Evolutionary conservation across 1,140 invertebrate species (phyloP).

Genomic region (Pseudachorutes palmiensis): DNA sequence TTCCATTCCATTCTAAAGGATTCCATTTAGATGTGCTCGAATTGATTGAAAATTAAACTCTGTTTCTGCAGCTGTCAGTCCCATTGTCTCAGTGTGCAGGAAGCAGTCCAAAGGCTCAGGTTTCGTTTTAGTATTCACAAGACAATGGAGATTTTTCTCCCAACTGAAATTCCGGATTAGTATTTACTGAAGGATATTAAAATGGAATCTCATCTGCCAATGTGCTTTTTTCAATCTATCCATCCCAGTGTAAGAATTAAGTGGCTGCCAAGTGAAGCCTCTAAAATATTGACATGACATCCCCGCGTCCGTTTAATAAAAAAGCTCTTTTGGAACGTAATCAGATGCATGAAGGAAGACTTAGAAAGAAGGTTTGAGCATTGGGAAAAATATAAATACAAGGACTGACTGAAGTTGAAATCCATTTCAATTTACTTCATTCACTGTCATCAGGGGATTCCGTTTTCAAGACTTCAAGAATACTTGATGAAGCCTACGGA

Average conservation of each 20-base stretch:
- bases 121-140: background rate
- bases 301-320: background rate
- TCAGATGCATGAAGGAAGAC: background rate
- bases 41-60: constrained; percentile 6
- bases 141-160: background rate
- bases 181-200: too few relatives aligned
- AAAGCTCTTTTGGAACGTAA: background rate
- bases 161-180: too few relatives aligned
- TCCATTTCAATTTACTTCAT: constrained; percentile 5
- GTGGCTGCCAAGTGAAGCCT: too few relatives aligned
- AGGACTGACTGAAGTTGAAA: too few relatives aligned
- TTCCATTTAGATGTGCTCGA: background rate
- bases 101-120: background rate
- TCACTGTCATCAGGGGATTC: constrained; percentile 9
- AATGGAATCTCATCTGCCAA: background rate
- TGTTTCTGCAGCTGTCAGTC: constrained; percentile 1
- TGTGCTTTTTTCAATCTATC: background rate
- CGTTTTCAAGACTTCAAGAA: background rate
- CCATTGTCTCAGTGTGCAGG: background rate
- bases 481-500: background rate
- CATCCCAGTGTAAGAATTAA: background rate
- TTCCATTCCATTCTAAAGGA: background rate
- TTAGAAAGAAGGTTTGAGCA: background rate
- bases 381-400: background rate
- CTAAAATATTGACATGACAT: background rate